These are phyloP conservation scores for Carassius carassius DNA, from an alignment of 2,113 vertebrate genomes.

Conservation along the genomic window DNA sequence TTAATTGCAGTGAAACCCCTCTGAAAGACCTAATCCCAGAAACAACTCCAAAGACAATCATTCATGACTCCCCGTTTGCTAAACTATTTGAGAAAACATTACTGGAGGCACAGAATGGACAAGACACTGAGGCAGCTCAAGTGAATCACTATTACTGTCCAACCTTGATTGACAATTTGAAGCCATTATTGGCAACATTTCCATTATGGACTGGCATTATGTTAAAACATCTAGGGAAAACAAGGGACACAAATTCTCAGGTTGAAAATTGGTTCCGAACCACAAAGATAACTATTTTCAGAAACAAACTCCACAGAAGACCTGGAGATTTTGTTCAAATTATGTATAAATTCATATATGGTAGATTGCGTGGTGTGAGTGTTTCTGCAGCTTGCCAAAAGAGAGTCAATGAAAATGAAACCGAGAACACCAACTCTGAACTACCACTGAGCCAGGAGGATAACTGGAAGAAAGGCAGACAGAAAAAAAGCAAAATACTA, in stretches of 20 bases:
- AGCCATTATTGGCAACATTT: neutral
- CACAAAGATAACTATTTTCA: neutral
- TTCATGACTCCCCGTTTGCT: neutral
- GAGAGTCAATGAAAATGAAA: neutral
- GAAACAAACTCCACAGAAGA: slow-evolving; percentile 15
- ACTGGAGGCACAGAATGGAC: neutral
- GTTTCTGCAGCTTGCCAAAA: neutral
- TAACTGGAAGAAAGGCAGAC: neutral
- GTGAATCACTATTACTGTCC: neutral
- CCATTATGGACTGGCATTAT: neutral
- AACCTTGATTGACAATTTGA: neutral
- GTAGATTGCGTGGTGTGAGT: neutral
- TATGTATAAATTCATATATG: slow-evolving; percentile 8
- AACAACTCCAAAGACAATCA: neutral
- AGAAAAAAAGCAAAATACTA: neutral
- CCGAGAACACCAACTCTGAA: neutral
- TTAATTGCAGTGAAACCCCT: neutral
- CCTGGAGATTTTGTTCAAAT: neutral
- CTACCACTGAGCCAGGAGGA: neutral
- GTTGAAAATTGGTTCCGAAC: slow-evolving; percentile 6
- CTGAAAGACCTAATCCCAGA: neutral
- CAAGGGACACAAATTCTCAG: slow-evolving; percentile 8
- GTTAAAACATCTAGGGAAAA: neutral
- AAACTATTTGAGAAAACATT: neutral
- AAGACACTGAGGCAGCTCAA: neutral